Base-by-base conservation (phyloP, 2,113 vertebrate species). In the Oceanodroma tethys region DNA sequence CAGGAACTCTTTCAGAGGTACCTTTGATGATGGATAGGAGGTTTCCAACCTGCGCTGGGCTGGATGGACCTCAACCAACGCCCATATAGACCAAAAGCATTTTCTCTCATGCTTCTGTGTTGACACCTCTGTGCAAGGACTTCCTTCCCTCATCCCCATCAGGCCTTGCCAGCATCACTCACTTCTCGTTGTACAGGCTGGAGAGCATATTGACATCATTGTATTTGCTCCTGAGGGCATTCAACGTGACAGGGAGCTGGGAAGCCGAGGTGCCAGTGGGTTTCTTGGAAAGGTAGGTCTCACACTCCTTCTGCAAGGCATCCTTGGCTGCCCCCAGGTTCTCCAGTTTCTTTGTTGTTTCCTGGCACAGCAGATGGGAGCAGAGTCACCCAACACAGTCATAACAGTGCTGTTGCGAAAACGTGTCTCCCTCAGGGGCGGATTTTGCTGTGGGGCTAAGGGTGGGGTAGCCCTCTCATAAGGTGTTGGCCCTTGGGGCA, bases 101-200 rank as follows among this genome's bases (percentile, higher is more conserved):
- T 68, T 90, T 59, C 30, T 74, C 34, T 73, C 67, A 16, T 11
- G 42, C 32, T 66, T 86, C 55, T 92, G 38, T 70, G 40, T 32
- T 58, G 67, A 65, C 56, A 65, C 36, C 19, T 60, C 47, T 52
- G 27, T 25, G n/a, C 56, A 56, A 95, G 27, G 10, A 62, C 38
- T 72, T 85, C 65, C 52, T 55, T 15, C 84, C 80, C 78, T 76
- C 60, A 11, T 4, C 38, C 93, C 65, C 81, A 45, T 21, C 67
- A 59, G 38, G 26, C 55, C 12, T 50, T 50, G 32, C 17, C 16
- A 21, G 13, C 22, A 21, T 34, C 78, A 97, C 98, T 98, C 98
- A 99, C 99, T 99, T 99, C 94, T 99, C 98, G 3, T 90, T 97
- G 52, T 98, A 99, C 89, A 99, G 99, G 79, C 96, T 97, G 91